These are phyloP conservation scores for Punctoribates punctum DNA, from an alignment of 2,888 invertebrate species.

Conservation along the genomic window DNA sequence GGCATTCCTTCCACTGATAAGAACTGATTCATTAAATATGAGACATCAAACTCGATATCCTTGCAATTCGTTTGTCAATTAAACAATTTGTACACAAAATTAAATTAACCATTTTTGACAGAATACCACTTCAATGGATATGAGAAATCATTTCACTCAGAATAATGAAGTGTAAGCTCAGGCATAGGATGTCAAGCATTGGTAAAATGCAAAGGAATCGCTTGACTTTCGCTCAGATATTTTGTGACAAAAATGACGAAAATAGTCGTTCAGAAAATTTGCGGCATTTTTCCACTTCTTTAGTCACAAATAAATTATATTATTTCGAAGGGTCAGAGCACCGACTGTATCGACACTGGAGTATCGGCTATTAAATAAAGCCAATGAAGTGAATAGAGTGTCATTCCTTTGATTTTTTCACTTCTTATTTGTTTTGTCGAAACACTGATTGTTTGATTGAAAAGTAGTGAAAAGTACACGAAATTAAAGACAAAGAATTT, in stretches of 20 bases:
- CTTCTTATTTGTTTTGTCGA: not conserved
- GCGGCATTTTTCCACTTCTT: not conserved
- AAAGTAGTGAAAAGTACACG: not conserved
- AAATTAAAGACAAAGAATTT: slow-evolving; percentile 21
- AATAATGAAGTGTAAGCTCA: no score
- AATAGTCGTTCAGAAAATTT: not conserved
- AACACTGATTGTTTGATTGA: slow-evolving; percentile 3
- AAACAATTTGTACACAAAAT: no score
- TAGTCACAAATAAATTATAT: slow-evolving; percentile 20
- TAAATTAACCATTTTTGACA: no score
- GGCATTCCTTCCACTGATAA: no score
- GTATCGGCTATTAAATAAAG: not conserved
- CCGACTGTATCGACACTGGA: not conserved
- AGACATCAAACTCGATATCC: no score
- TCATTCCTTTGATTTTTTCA: slow-evolving; percentile 7
- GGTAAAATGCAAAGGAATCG: not conserved
- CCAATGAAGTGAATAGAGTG: slow-evolving; percentile 25
- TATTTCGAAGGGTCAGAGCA: not conserved
- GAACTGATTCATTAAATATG: no score
- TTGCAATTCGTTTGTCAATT: no score
- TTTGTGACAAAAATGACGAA: not conserved
- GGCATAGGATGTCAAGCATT: no score
- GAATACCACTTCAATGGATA: no score
- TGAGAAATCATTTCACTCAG: no score
- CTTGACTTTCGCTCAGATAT: not conserved